Evolutionary conservation across 1,140 invertebrate genomes (phyloP).

Genomic region (Bathynomus jamesi): DNA sequence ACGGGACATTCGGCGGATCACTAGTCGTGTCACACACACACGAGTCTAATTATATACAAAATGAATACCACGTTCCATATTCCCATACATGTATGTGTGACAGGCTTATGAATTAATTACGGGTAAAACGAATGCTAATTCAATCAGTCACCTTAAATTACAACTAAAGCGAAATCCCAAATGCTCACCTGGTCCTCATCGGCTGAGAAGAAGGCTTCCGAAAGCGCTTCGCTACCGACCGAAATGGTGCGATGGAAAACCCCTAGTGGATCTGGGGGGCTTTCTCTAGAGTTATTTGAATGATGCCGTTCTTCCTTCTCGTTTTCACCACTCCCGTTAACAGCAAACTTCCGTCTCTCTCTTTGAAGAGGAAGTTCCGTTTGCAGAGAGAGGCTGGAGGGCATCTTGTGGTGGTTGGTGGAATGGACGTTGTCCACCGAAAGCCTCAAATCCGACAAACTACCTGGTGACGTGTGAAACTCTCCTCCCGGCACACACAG

Average conservation of each 20-base stretch:
- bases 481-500: constrained; percentile 17
- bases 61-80: too few relatives aligned
- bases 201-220: constrained; percentile 81
- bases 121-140: too few relatives aligned
- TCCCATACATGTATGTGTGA: too few relatives aligned
- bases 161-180: too few relatives aligned
- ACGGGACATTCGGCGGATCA: too few relatives aligned
- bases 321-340: constrained; percentile 14
- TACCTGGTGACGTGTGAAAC: constrained; percentile 25
- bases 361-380: constrained; percentile 28
- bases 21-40: too few relatives aligned
- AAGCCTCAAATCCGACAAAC: constrained; percentile 29
- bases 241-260: constrained; percentile 58
- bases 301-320: constrained; percentile 50
- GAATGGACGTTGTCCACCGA: constrained; percentile 31
- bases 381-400: constrained; percentile 29
- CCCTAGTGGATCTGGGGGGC: constrained; percentile 28
- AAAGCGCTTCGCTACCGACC: constrained; percentile 78
- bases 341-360: neutral
- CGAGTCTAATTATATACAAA: too few relatives aligned
- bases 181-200: constrained; percentile 63
- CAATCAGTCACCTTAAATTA: too few relatives aligned
- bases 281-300: constrained; percentile 54
- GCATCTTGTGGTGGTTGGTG: constrained; percentile 26
- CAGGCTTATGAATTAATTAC: too few relatives aligned